Percentiles rank a stretch among this genome's conserved stretches.
phyloP scores from a whole-genome alignment of 2,113 vertebrate genomes.

The Xyrauchen texanus region DNA sequence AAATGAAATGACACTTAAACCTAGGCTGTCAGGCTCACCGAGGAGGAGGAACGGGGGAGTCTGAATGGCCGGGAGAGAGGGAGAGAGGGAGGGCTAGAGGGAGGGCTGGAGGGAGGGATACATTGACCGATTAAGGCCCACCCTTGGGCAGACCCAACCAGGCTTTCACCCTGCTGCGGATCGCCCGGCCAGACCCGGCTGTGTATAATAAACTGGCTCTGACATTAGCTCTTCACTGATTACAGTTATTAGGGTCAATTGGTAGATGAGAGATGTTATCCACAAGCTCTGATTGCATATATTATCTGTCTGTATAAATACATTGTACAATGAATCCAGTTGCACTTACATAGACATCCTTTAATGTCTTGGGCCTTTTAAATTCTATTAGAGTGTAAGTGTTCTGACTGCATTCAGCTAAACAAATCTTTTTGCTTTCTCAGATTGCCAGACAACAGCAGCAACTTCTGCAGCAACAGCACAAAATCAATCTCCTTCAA shows the following conservation, averaged over 20 bases:
- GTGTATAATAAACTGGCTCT: neutral
- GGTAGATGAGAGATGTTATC: slow-evolving; percentile 28
- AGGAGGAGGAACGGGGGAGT: slow-evolving; percentile 77
- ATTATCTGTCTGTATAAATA: slow-evolving; percentile 33
- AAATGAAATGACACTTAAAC: slow-evolving; percentile 99
- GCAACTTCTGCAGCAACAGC: slow-evolving; percentile 99
- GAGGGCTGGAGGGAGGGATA: slow-evolving; percentile 44
- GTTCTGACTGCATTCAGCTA: no score
- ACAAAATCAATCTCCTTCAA: slow-evolving; percentile 99
- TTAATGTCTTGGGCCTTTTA: no score
- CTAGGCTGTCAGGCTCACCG: slow-evolving; percentile 98
- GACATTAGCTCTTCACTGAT: slow-evolving; percentile 33
- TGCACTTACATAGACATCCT: neutral
- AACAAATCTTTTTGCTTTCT: slow-evolving; percentile 55
- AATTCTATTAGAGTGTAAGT: no score
- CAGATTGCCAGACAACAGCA: slow-evolving; percentile 99
- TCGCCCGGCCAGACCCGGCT: slow-evolving; percentile 2
- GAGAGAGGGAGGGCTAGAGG: slow-evolving; percentile 16
- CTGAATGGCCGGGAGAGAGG: slow-evolving; percentile 48
- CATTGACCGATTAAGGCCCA: slow-evolving; percentile 43
- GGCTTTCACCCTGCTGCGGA: slow-evolving; percentile 15
- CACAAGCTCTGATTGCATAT: slow-evolving; percentile 40
- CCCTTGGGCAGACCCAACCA: slow-evolving; percentile 40
- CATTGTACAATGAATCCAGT: slow-evolving; percentile 5
- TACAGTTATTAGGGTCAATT: slow-evolving; percentile 42